Percentiles rank a stretch among this genome's conserved stretches.
These are phyloP conservation scores for Zaprionus lineosus DNA, from an alignment of 2,888 invertebrate species.

Conservation along the genomic window DNA sequence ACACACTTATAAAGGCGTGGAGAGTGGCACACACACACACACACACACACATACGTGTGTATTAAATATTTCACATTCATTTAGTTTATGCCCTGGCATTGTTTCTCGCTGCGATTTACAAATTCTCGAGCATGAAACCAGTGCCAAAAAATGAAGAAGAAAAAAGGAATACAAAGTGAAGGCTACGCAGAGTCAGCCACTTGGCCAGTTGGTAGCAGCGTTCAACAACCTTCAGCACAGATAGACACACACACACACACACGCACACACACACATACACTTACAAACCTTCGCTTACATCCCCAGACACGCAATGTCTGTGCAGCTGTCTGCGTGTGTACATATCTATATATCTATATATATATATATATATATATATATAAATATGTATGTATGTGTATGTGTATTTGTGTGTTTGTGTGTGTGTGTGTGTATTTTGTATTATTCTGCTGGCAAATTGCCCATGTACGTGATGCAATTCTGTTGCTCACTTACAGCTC, in stretches of 20 bases:
- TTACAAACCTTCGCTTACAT: not conserved
- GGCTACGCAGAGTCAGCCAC: slow-evolving; percentile 40
- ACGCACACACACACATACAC: slow-evolving; percentile 7
- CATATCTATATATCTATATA: slow-evolving; percentile 20
- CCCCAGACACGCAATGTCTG: slow-evolving; percentile 23
- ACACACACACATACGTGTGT: slow-evolving; percentile 11
- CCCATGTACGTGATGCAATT: slow-evolving; percentile 80
- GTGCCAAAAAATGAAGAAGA: slow-evolving; percentile 50
- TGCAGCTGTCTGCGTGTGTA: slow-evolving; percentile 33
- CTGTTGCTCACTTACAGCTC: slow-evolving; percentile 74
- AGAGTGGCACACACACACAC: slow-evolving; percentile 2
- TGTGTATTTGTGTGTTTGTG: slow-evolving; percentile 13
- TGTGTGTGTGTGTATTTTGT: slow-evolving; percentile 55
- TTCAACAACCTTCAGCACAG: slow-evolving; percentile 54
- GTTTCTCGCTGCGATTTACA: slow-evolving; percentile 78
- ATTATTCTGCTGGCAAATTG: slow-evolving; percentile 78
- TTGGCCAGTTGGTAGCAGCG: slow-evolving; percentile 54
- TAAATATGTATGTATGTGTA: too few relatives aligned
- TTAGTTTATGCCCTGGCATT: slow-evolving; percentile 75
- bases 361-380: too few relatives aligned
- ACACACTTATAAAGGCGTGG: slow-evolving; percentile 11
- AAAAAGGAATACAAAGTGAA: slow-evolving; percentile 25
- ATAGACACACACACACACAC: slow-evolving; percentile 2
- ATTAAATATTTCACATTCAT: slow-evolving; percentile 77
- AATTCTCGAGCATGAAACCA: slow-evolving; percentile 75